Evolutionary conservation across 1,140 invertebrate species (phyloP).

Genomic region (Acyrthosiphon pisum): DNA sequence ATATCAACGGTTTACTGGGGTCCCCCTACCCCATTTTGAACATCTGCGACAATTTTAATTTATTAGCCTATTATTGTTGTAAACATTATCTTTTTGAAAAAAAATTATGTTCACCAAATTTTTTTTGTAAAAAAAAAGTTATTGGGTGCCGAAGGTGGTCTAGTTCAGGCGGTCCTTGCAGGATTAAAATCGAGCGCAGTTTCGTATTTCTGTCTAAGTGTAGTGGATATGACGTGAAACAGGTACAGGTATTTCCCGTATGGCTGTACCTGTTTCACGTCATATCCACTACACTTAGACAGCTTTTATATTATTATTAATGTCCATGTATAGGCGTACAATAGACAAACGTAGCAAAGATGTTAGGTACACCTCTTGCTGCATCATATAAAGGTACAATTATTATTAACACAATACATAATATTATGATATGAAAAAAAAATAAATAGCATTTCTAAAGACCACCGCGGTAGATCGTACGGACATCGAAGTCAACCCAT

Average conservation of each 20-base stretch:
- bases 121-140: too few species aligned
- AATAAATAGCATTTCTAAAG: not conserved
- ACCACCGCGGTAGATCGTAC: not conserved
- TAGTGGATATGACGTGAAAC: too few species aligned
- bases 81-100: too few species aligned
- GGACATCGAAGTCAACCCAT: not conserved
- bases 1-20: not conserved
- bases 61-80: too few species aligned
- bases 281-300: too few species aligned
- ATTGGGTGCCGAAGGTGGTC: too few species aligned
- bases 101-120: too few species aligned
- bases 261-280: too few species aligned
- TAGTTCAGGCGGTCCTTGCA: not conserved
- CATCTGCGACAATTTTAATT: too few species aligned
- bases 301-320: too few species aligned
- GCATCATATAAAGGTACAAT: not conserved
- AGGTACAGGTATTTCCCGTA: too few species aligned
- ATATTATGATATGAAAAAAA: not conserved
- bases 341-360: not conserved
- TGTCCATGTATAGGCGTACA: not conserved
- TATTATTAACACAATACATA: not conserved
- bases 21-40: too few species aligned
- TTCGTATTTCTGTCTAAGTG: not conserved
- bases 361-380: not conserved
- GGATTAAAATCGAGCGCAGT: not conserved